Evolutionary conservation across 2,888 invertebrate species (phyloP).

Genomic region (Protodeltote pygarga): DNA sequence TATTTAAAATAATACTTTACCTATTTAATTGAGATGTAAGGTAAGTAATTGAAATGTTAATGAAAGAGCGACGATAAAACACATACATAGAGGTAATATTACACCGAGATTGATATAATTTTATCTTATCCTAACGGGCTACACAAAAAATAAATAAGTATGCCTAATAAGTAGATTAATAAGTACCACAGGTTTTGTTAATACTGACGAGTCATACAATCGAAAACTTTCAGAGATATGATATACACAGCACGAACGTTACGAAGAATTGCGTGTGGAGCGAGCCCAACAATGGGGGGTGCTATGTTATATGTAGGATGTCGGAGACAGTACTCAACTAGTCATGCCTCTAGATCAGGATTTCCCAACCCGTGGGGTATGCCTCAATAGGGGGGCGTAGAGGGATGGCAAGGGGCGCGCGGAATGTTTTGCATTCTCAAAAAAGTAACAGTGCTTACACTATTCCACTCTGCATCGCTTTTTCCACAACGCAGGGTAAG

Average conservation of each 20-base stretch:
- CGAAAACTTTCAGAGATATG: slow-evolving; percentile 79
- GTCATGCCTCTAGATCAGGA: too few species aligned
- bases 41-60: slow-evolving; percentile 54
- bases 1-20: slow-evolving; percentile 64
- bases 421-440: too few species aligned
- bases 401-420: too few species aligned
- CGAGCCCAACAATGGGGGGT: slow-evolving; percentile 16
- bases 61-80: slow-evolving; percentile 58
- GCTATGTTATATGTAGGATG: slow-evolving; percentile 9
- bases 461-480: too few species aligned
- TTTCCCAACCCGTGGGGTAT: too few species aligned
- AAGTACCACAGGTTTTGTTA: slow-evolving; percentile 77
- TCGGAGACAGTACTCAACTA: slow-evolving; percentile 22
- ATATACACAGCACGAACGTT: slow-evolving; percentile 62
- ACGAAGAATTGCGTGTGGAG: slow-evolving; percentile 20
- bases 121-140: slow-evolving; percentile 73
- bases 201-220: slow-evolving; percentile 80
- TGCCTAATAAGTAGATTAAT: slow-evolving; percentile 69
- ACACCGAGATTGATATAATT: slow-evolving; percentile 58
- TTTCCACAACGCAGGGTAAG: too few species aligned
- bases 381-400: too few species aligned
- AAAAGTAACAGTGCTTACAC: too few species aligned
- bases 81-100: slow-evolving; percentile 58
- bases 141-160: slow-evolving; percentile 68
- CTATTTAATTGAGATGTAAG: slow-evolving; percentile 55